Base-by-base conservation (phyloP, 2,797 vertebrate species). In the Phataginus tricuspis region DNA sequence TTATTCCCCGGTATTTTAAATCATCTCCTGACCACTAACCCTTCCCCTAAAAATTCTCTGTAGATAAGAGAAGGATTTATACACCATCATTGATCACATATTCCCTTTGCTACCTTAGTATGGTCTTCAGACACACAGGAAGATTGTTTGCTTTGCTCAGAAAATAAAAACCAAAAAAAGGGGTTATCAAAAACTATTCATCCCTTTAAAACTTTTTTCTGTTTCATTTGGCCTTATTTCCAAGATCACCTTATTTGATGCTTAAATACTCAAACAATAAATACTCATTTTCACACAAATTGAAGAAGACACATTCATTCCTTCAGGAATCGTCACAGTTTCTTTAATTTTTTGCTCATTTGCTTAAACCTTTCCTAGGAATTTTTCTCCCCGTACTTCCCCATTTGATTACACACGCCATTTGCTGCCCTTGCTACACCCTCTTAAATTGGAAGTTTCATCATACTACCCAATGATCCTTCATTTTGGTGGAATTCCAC, bases 221-320 rank as follows among this genome's bases (percentile, higher is more conserved):
- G 3, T 87, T 89, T 80, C 3, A 74, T 57, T 71, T 71, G 21
- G 37, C 21, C 21, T 94, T 93, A 78, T 94, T 71, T 82, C 19
- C 39, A 51, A 34, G n/a, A 87, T 45, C 31, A 92, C 85, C 80
- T 95, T 71, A 42, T 69, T 95, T 92, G 78, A 84, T 83, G 85
- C n/a, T 95, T 92, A 85, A 93, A 61, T 85, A 72, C 31, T 95
- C 69, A 64, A 91, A 53, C 4, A 88, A 61, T 51, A 86, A 95
- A 63, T 77, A 66, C 2, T 59, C 7, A 4, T 88, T 82, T 95
- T 89, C 34, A 68, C 71, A 27, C 39, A 72, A 34, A 25, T 31
- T 69, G 68, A 85, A 15, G 66, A 89, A 77, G 25, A 77, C 8
- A 77, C 23, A 2, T 74, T 91, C 21, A 74, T 87, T 92, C 34